phyloP scores from a whole-genome alignment of 2,113 vertebrate genomes.

The Heterotilapia buettikoferi region DNA sequence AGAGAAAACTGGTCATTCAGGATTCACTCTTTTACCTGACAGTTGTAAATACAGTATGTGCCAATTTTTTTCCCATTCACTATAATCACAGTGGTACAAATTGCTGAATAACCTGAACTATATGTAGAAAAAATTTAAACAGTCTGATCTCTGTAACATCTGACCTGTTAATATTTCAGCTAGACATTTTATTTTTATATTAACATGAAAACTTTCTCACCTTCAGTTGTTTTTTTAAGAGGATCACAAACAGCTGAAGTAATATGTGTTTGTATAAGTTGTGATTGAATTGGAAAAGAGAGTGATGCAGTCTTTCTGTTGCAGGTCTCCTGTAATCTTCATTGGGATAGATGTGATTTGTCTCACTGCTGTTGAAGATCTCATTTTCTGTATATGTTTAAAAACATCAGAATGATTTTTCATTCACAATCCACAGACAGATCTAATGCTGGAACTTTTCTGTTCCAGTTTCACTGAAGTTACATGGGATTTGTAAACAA shows the following conservation, averaged over 20 bases:
- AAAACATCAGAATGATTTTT: background rate
- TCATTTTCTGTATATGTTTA: background rate
- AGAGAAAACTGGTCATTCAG: background rate
- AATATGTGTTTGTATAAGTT: background rate
- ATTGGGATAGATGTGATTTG: background rate
- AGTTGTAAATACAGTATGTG: background rate
- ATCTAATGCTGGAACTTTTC: background rate
- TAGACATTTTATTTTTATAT: background rate
- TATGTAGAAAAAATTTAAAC: background rate
- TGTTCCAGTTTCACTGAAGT: background rate
- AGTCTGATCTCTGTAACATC: background rate
- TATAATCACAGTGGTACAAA: background rate
- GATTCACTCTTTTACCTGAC: background rate
- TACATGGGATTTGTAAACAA: background rate
- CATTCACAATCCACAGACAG: background rate
- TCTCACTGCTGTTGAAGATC: background rate
- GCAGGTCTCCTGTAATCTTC: background rate
- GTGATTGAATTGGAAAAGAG: background rate
- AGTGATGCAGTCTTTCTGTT: background rate
- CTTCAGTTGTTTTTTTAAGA: background rate
- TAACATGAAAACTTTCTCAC: rapidly evolving
- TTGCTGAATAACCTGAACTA: background rate
- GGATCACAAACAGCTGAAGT: background rate
- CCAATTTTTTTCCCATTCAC: background rate
- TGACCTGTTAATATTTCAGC: background rate